Conservation (phyloP, 2,797 vertebrate species). For the Aeoliscus strigatus region DNA sequence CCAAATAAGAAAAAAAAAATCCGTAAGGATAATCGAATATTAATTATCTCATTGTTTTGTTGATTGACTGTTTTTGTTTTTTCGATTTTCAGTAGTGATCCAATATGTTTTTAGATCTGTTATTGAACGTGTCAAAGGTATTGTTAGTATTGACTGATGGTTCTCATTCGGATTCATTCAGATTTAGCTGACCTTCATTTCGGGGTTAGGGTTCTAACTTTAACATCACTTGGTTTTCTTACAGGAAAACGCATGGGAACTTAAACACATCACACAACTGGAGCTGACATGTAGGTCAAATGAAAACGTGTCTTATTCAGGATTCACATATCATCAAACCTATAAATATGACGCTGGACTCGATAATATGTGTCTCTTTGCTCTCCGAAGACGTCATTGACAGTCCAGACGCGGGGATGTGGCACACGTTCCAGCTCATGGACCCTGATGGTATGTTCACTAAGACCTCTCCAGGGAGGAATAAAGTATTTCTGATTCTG, state of each 20-base stretch:
- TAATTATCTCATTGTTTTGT: no score
- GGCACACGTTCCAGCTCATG: slow-evolving; percentile 82
- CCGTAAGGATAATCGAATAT: no score
- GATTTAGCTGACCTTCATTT: background rate
- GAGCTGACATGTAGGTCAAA: slow-evolving; percentile 91
- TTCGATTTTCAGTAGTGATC: no score
- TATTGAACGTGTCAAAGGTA: no score
- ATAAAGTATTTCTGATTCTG: no score
- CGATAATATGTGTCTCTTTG: slow-evolving; percentile 2
- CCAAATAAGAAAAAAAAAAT: no score
- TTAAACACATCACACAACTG: slow-evolving; percentile 79
- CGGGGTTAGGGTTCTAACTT: no score
- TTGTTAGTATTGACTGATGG: no score
- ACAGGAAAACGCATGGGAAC: slow-evolving; percentile 75
- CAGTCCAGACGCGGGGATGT: slow-evolving; percentile 77
- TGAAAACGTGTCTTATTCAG: slow-evolving; percentile 13
- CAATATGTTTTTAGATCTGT: no score
- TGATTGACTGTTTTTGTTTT: no score
- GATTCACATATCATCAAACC: no score
- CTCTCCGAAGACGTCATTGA: slow-evolving; percentile 77
- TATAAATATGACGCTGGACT: background rate
- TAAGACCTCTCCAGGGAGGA: background rate
- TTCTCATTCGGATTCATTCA: no score
- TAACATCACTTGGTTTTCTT: background rate
- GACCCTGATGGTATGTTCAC: slow-evolving; percentile 73